Evolutionary conservation across 2,797 vertebrate genomes (phyloP), one percentile per base, ranked within the genome.

Genomic region (Anas bahamensis): DNA sequence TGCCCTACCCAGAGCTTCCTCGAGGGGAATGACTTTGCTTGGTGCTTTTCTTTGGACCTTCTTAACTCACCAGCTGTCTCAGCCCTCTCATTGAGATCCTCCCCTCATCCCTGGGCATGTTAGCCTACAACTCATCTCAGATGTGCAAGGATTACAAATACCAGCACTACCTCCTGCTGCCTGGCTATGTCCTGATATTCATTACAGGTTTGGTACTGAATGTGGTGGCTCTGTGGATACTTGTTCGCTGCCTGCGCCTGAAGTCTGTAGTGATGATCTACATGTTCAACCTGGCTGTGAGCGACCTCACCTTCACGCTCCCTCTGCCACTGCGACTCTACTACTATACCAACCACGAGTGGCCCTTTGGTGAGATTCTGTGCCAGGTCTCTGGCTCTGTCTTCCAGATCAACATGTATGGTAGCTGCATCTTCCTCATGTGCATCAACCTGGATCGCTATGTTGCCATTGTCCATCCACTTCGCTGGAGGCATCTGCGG

Each of bases 371-470:
- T 1, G 74, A 46, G 46, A 73, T 97, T 39, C 78, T 97, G 65
- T 98, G 98, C 90, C 98, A 98, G 81, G 89, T 91, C 14, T 97
- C 98, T 8, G 98, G 98, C 11, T 98, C 98, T 9, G 90, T 98
- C 88, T 98, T 98, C 95, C 98, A 98, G 93, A 98, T 98, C 86
- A 98, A 98, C 88, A 97, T 98, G 98, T 98, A 98, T 0, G 98
- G 98, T 28, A 98, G 98, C 95, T 98, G 98, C 82, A 96, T 98
- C 39, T 98, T 98, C 95, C 97, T 98, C 66, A 97, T 96, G 88
- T 98, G 98, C 87, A 97, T 98, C 95, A 98, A 98, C 83, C 75
- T 98, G 86, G 98, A 98, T 85, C 98, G 98, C 56, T 98, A 97
- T 1, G 14, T 96, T 7, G 98, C 98, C 74, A 98, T 98, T 2